phyloP scores from a whole-genome alignment of 1,140 invertebrate genomes.

The Drosophila baimaii region DNA sequence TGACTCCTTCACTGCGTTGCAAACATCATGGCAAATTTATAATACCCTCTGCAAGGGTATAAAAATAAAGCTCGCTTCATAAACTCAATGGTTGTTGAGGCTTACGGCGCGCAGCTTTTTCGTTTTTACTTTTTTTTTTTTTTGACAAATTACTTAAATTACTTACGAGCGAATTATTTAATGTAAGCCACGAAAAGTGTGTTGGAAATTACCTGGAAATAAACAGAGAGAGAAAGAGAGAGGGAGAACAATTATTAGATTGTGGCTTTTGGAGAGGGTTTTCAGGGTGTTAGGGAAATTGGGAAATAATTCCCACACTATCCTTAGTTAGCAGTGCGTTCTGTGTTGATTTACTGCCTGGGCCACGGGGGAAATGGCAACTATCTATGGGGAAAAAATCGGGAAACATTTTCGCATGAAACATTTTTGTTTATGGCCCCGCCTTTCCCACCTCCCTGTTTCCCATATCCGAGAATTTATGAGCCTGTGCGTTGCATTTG shows the following conservation, averaged over 20 bases:
- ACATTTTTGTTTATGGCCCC: constrained; percentile 50
- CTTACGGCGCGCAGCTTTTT: constrained; percentile 3
- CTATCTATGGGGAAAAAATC: constrained; percentile 1
- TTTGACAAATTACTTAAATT: constrained; percentile 64
- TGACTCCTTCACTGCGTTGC: too few species aligned
- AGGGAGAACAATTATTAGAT: constrained; percentile 38
- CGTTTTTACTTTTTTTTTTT: constrained; percentile 14
- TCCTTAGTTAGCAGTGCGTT: constrained; percentile 22
- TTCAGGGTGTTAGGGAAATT: constrained; percentile 1
- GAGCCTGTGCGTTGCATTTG: constrained; percentile 57
- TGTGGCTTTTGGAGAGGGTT: constrained; percentile 9
- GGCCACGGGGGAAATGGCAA: background rate
- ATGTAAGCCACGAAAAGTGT: constrained; percentile 30
- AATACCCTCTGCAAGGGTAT: too few species aligned
- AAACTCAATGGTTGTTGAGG: constrained; percentile 55
- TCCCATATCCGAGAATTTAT: constrained; percentile 44
- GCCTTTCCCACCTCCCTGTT: background rate
- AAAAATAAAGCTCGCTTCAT: constrained; percentile 64
- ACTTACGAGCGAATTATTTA: constrained; percentile 57
- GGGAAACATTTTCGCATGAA: constrained; percentile 41
- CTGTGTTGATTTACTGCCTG: constrained; percentile 36
- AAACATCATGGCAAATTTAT: too few species aligned
- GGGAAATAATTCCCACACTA: background rate
- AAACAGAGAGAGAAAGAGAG: constrained; percentile 24
- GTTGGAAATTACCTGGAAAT: constrained; percentile 60